Base-by-base conservation (phyloP, 2,888 invertebrate genomes). In the Scaptomyza parva region DNA sequence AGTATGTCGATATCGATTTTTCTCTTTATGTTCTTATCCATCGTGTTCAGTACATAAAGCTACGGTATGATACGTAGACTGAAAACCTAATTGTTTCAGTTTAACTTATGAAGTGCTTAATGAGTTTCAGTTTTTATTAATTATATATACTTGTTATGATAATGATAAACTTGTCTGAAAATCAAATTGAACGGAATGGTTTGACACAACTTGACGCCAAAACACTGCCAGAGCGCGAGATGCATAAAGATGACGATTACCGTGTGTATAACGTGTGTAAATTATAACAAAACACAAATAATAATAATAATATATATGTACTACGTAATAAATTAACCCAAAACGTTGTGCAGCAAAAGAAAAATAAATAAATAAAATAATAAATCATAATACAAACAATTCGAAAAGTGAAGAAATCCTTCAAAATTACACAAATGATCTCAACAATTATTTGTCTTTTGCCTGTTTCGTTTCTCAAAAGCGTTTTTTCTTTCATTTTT, bases 131-230 rank as follows among this genome's bases (percentile, higher is more conserved):
- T 57, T 72, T 52, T 62, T 54, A 44, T 72, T 72, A 68, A 55
- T 55, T 68, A 62, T 63, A 57, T 60, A 45, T 47, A 76, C 58
- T 63, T 72, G 59, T 57, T 68, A 75, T 63, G 51, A 77, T 64
- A 70, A 47, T 18, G 28, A 47, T 30, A 47, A 71, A 80, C 70
- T 70, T 76, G 84, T 73, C 72, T 73, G 82, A 86, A 65, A 70
- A 82, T 70, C 67, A 88, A 77, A 82, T 88, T 90, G 89, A 86
- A 88, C 70, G 88, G 89, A 83, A 88, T 83, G 89, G 88, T 89
- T 89, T 90, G 90, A 89, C 89, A 89, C 89, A 89, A 89, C 89
- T 89, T 89, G 89, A 90, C 88, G 89, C 90, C 90, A 90, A 89
- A 87, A 90, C 89, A 89, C 89, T 89, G 89, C 89, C 89, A 89